A percentile compares a stretch with the other conserved stretches of the same genome.
phyloP scores from a whole-genome alignment of 1,140 invertebrate species.

The Drosophila sproati region DNA sequence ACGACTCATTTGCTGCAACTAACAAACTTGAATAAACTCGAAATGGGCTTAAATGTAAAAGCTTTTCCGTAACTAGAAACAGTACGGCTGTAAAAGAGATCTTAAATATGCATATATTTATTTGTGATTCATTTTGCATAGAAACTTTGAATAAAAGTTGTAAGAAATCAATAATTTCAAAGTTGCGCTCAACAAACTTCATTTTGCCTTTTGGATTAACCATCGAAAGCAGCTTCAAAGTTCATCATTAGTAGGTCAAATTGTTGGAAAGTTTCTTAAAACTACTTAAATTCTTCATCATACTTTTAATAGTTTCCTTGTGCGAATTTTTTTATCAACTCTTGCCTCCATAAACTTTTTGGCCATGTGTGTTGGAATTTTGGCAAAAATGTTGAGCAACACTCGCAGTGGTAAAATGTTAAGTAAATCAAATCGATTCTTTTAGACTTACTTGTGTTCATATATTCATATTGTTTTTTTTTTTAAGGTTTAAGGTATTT shows the following conservation, averaged over 20 bases:
- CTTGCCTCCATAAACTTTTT: not conserved
- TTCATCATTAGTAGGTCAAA: not conserved
- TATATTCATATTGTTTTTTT: no score
- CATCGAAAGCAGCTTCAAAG: not conserved
- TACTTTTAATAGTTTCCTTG: not conserved
- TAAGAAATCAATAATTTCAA: not conserved
- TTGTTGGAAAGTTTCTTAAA: not conserved
- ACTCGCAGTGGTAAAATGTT: not conserved
- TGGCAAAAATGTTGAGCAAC: conserved; percentile 35
- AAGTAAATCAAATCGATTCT: conserved; percentile 17
- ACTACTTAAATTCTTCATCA: not conserved
- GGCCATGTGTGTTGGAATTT: conserved; percentile 48
- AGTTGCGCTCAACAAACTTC: not conserved
- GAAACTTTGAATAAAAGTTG: not conserved
- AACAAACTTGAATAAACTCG: conserved; percentile 22
- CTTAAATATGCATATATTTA: not conserved
- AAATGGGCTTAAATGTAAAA: conserved; percentile 24
- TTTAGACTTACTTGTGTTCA: not conserved
- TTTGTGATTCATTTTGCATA: no score
- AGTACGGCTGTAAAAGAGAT: not conserved
- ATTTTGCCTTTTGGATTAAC: not conserved
- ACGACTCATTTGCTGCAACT: conserved; percentile 2
- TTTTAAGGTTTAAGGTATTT: not conserved
- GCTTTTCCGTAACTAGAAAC: not conserved
- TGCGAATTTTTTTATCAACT: not conserved